phyloP scores from a whole-genome alignment of 1,140 invertebrate genomes.

The Scaptomyza pallida region DNA sequence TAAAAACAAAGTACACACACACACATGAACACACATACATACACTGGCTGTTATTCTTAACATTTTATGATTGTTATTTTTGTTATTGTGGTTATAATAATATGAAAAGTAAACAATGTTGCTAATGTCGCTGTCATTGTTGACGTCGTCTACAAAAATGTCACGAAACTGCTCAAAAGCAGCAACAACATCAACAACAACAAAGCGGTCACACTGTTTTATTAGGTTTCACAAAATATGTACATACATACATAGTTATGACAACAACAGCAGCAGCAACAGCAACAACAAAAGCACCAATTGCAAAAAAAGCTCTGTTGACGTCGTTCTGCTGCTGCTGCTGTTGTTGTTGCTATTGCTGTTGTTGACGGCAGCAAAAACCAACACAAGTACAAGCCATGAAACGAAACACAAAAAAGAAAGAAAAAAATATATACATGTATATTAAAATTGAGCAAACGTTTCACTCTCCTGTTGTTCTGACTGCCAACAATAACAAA shows the following conservation, averaged over 20 bases:
- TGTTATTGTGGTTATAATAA: constrained; percentile 64
- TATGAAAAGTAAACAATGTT: constrained; percentile 76
- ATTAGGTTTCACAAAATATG: constrained; percentile 70
- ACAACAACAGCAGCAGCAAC: constrained; percentile 31
- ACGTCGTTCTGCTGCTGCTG: constrained; percentile 14
- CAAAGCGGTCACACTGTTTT: constrained; percentile 59
- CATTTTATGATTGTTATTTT: constrained; percentile 24
- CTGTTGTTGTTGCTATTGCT: constrained; percentile 8
- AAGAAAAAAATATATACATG: no score
- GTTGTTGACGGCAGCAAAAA: constrained; percentile 59
- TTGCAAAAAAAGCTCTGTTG: constrained; percentile 63
- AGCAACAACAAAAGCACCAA: constrained; percentile 26
- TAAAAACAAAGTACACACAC: constrained; percentile 24
- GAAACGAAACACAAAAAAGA: constrained; percentile 18
- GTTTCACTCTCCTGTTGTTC: constrained; percentile 36
- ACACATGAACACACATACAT: background rate
- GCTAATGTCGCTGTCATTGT: constrained; percentile 34
- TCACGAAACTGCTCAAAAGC: constrained; percentile 67
- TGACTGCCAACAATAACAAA: constrained; percentile 24
- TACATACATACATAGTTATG: constrained; percentile 37
- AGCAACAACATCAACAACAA: constrained; percentile 25
- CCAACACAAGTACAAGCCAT: constrained; percentile 13
- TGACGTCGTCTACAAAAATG: constrained; percentile 46
- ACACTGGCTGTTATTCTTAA: constrained; percentile 57
- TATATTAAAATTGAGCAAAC: constrained; percentile 28